Evolutionary conservation across 2,113 vertebrate genomes (phyloP).

Genomic region (Leucopternis melanops): DNA sequence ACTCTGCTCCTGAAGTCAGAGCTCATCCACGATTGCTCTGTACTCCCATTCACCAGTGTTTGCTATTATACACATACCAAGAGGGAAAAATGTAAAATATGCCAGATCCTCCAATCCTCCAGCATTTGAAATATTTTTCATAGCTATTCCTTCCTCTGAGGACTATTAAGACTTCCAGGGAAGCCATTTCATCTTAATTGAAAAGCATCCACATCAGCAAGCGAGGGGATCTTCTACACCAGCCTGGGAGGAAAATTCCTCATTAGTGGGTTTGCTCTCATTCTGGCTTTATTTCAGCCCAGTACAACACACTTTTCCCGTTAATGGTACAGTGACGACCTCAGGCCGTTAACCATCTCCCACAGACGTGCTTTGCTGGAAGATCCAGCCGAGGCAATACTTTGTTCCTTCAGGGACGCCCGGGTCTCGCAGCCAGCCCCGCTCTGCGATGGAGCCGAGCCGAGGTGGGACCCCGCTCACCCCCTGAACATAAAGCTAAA

Average conservation of each 20-base stretch:
- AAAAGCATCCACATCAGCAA: neutral
- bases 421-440: neutral
- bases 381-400: neutral
- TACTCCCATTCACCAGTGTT: neutral
- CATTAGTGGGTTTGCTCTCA: neutral
- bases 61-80: fast-evolving
- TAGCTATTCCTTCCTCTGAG: neutral
- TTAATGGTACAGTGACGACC: neutral
- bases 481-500: neutral
- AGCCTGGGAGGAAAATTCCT: neutral
- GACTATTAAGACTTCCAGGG: neutral
- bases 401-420: neutral
- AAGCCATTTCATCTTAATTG: neutral
- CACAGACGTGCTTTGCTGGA: neutral
- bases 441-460: neutral
- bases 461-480: neutral
- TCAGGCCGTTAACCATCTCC: neutral
- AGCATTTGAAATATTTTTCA: neutral
- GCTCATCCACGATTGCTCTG: neutral
- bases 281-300: neutral
- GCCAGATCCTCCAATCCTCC: neutral
- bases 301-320: neutral
- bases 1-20: neutral
- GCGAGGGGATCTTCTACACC: neutral
- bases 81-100: neutral